Conservation (phyloP, 92 coral and sea anemone species). For the Zoanthus sociatus region DNA sequence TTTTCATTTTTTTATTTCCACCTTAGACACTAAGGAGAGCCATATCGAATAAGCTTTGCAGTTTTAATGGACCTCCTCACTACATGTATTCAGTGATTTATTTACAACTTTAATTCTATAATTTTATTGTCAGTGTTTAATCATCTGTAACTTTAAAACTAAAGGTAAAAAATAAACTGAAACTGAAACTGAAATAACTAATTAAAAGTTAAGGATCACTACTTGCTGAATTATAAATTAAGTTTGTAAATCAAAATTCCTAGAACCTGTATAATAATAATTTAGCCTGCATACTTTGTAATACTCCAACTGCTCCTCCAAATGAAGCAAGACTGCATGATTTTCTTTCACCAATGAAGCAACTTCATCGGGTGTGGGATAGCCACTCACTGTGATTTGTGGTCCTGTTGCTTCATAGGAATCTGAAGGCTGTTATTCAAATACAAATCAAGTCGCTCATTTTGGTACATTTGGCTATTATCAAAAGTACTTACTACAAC, state of each 20-base stretch:
- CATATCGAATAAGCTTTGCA: too few relatives aligned
- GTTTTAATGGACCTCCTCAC: too few relatives aligned
- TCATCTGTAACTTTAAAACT: too few relatives aligned
- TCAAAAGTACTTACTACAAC: neutral
- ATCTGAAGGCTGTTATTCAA: conserved; percentile 7
- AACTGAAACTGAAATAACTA: too few relatives aligned
- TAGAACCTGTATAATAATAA: too few relatives aligned
- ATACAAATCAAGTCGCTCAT: neutral
- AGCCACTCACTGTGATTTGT: conserved; percentile 6
- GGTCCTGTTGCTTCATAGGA: neutral
- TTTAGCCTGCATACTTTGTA: conserved; percentile 72
- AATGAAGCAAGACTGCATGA: conserved; percentile 75
- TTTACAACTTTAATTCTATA: too few relatives aligned
- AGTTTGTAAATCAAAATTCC: neutral
- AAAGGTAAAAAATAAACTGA: too few relatives aligned
- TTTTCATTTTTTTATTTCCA: too few relatives aligned
- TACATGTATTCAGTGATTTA: too few relatives aligned
- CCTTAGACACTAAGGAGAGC: too few relatives aligned
- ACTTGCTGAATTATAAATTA: neutral
- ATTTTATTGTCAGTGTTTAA: too few relatives aligned
- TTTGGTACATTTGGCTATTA: neutral
- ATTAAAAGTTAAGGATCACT: too few relatives aligned
- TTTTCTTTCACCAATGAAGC: conserved; percentile 80
- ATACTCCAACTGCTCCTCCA: conserved; percentile 86
- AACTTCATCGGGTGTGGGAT: conserved; percentile 78